Evolutionary conservation across 2,113 vertebrate genomes (phyloP), one percentile per base, ranked within the genome.

Genomic region (Pitta sordida): DNA sequence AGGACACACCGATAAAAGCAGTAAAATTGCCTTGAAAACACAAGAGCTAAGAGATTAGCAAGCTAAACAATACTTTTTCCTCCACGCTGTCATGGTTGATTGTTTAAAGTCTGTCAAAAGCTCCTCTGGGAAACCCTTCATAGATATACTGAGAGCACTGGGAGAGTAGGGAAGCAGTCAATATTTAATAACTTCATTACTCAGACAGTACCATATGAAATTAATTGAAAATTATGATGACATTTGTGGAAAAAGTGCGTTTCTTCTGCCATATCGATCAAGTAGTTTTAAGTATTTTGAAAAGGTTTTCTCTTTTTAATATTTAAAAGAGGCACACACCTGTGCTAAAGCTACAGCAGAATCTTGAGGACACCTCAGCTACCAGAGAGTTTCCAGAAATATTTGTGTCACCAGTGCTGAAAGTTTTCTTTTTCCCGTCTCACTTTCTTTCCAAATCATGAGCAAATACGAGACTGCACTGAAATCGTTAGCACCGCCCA

Each of bases 121-220:
- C 53, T 92, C 95, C 91, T 84, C 79, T 78, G 83, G 89, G 91
- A 91, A 93, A 78, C 11, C 36, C 78, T 93, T 44, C 41, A 1
- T 6, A 74, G 85, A 85, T 75, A 73, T 1, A 43, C 60, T 62
- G 83, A 81, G 68, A 94, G 73, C 85, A 81, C 58, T n/a, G 32
- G 53, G 59, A 92, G 37, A 95, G 69, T 49, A 44, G 32, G 36
- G 46, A 94, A 90, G 58, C 87, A 77, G 94, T 90, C 95, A 94
- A 90, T 94, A 94, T 94, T 94, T 94, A 92, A 91, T 83, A 88
- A 68, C 73, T 88, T 93, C 86, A 93, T 94, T 93, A 86, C 62
- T 84, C 69, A 92, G 60, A 70, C 46, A 85, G 53, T 30, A 64
- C 48, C 21, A 53, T 32, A 43, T 2, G 2, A 85, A 95, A 82